These are phyloP conservation scores for Tenebrosternarchus preto DNA, from an alignment of 2,113 vertebrate genomes.

Conservation along the genomic window DNA sequence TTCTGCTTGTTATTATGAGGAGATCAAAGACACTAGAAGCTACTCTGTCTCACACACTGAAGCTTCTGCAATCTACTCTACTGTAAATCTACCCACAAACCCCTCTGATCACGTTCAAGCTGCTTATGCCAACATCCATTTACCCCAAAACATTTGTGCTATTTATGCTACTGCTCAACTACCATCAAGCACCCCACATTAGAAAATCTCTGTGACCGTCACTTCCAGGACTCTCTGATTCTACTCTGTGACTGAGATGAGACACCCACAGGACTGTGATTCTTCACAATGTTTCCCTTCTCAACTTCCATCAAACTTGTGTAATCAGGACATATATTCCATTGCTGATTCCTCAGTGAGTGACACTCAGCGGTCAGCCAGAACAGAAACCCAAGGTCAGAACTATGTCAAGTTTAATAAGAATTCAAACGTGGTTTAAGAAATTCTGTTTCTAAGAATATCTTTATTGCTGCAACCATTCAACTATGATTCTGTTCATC, in stretches of 20 bases:
- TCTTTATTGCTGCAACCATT: no score
- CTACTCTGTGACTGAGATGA: neutral
- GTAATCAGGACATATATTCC: no score
- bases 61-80: slow-evolving; percentile 38
- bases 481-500: no score
- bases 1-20: neutral
- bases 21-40: slow-evolving; percentile 36
- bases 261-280: neutral
- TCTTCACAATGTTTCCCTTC: neutral
- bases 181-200: neutral
- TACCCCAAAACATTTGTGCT: neutral
- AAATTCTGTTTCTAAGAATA: no score
- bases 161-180: neutral
- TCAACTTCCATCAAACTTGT: no score
- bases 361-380: neutral
- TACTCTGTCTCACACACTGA: slow-evolving; percentile 60
- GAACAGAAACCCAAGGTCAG: neutral
- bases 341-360: no score
- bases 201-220: no score
- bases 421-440: no score
- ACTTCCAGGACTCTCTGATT: no score
- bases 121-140: neutral
- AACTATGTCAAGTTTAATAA: neutral
- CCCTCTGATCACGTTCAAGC: neutral
- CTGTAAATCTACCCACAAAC: neutral